phyloP scores from a whole-genome alignment of 2,113 vertebrate genomes.

The Okapia johnstoni region DNA sequence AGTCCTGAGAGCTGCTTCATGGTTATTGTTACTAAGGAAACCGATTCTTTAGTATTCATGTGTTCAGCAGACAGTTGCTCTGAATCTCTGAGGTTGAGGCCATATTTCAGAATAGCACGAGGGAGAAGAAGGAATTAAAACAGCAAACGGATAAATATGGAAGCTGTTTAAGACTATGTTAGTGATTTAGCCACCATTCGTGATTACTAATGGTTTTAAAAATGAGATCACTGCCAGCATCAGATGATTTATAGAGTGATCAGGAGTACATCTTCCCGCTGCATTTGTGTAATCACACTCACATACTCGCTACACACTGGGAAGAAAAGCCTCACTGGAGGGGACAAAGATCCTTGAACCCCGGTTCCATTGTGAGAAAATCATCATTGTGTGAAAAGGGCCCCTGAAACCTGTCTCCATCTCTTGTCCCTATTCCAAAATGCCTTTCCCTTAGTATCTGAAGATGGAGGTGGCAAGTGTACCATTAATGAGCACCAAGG shows the following conservation, averaged over 20 bases:
- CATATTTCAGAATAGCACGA: constrained; percentile 49
- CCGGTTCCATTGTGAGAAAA: constrained; percentile 8
- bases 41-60: constrained; percentile 81
- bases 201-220: background rate
- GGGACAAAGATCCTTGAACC: background rate
- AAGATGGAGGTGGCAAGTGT: background rate
- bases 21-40: constrained; percentile 85
- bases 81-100: constrained; percentile 56
- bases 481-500: background rate
- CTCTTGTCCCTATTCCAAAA: background rate
- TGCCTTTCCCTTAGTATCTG: background rate
- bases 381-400: background rate
- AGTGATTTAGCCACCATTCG: background rate
- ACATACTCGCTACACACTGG: background rate
- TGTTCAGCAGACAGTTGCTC: constrained; percentile 70
- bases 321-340: background rate
- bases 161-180: constrained; percentile 1
- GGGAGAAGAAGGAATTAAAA: constrained; percentile 48
- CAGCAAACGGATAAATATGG: background rate
- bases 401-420: background rate
- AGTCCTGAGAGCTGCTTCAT: constrained; percentile 66
- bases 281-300: background rate
- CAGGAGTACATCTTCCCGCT: background rate
- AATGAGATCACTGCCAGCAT: background rate
- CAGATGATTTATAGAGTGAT: background rate